Conservation (phyloP, 2,888 invertebrate genomes). For the Callinectes sapidus region DNA sequence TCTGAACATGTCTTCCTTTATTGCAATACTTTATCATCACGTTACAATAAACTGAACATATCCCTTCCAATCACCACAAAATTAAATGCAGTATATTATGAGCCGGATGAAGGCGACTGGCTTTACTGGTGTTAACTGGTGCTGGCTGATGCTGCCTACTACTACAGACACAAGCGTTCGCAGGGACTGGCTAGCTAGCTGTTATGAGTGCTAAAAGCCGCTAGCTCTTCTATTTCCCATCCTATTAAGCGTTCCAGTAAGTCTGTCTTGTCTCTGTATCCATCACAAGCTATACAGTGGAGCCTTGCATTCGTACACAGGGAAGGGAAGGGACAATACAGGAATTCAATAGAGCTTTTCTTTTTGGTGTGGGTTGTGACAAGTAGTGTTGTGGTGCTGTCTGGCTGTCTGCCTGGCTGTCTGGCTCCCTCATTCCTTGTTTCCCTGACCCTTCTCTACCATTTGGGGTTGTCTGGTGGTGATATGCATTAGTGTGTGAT, state of each 20-base stretch:
- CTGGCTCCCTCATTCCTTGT: background rate
- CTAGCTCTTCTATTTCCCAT: background rate
- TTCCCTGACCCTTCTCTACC: background rate
- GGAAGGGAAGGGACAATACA: background rate
- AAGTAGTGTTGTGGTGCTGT: background rate
- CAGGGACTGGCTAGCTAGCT: background rate
- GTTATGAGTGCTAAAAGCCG: constrained; percentile 16
- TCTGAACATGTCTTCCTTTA: too few species aligned
- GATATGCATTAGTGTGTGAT: background rate
- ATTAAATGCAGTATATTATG: too few species aligned
- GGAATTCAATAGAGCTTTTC: background rate
- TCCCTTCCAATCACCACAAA: too few species aligned
- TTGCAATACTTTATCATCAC: too few species aligned
- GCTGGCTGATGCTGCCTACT: background rate
- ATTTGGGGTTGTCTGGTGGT: background rate
- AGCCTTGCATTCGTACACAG: background rate
- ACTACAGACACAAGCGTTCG: background rate
- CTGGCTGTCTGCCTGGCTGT: background rate
- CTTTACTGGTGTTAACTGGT: too few species aligned
- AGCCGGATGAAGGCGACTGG: too few species aligned
- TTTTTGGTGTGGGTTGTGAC: background rate
- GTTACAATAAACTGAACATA: too few species aligned
- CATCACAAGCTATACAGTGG: background rate
- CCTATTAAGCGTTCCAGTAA: constrained; percentile 17
- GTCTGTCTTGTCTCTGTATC: background rate